These are phyloP conservation scores for Sialia sialis DNA, from an alignment of 2,113 vertebrate genomes.

Conservation along the genomic window DNA sequence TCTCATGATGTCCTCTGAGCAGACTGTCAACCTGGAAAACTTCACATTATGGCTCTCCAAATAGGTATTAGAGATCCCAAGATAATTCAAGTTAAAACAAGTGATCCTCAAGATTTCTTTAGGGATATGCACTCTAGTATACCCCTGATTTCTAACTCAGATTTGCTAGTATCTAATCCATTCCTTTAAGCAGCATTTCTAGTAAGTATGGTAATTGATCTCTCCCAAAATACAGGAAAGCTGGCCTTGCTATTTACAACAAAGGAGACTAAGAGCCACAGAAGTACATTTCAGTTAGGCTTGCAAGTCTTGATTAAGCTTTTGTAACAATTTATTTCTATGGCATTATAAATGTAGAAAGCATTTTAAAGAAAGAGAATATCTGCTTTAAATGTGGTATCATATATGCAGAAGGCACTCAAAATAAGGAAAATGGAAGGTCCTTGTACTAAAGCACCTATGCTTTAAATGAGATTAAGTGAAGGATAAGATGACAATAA, in stretches of 20 bases:
- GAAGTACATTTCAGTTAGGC: not conserved
- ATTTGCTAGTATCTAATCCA: not conserved
- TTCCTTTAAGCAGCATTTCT: not conserved
- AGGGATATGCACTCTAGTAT: not conserved
- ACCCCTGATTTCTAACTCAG: not conserved
- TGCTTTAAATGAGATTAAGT: slow-evolving; percentile 42
- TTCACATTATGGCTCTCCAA: not conserved
- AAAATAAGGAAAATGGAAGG: slow-evolving; percentile 28
- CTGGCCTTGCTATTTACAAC: not conserved
- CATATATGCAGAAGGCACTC: not conserved
- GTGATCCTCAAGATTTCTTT: not conserved
- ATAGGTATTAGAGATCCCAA: not conserved
- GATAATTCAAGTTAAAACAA: not conserved
- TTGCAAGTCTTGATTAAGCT: not conserved
- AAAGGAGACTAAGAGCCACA: not conserved
- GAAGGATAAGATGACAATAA: slow-evolving; percentile 40
- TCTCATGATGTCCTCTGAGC: not conserved
- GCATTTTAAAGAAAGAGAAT: not conserved
- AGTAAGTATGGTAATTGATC: not conserved
- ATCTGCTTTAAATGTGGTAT: not conserved
- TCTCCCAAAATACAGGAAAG: not conserved
- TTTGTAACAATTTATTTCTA: not conserved
- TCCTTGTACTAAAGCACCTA: slow-evolving; percentile 5
- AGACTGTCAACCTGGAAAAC: not conserved
- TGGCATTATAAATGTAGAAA: not conserved